Conservation (phyloP, 2,113 vertebrate species). For the Picathartes gymnocephalus region DNA sequence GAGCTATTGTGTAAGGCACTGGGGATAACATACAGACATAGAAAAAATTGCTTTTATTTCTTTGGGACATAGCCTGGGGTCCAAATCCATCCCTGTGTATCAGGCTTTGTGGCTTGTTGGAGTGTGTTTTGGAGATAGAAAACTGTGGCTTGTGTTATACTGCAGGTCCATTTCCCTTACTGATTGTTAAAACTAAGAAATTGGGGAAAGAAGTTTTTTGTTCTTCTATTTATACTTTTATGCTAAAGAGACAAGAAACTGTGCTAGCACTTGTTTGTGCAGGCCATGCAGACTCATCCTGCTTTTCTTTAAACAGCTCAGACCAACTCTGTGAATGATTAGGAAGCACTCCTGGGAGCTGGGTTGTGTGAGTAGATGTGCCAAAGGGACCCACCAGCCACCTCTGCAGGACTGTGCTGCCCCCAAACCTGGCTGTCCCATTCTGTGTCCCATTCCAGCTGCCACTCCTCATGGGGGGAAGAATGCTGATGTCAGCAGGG, state of each 20-base stretch:
- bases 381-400: not conserved
- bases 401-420: rapidly evolving
- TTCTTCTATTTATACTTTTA: not conserved
- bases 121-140: not conserved
- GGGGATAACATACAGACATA: not conserved
- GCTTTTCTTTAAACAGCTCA: not conserved
- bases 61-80: not conserved
- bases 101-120: not conserved
- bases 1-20: not conserved
- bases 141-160: not conserved
- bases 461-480: rapidly evolving
- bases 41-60: not conserved
- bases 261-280: not conserved
- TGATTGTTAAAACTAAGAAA: not conserved
- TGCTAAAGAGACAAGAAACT: not conserved
- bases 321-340: not conserved
- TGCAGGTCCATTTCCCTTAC: not conserved
- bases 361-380: rapidly evolving
- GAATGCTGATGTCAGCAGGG: not conserved
- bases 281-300: not conserved
- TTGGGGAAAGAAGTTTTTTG: not conserved
- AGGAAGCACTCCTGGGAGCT: not conserved
- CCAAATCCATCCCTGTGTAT: not conserved
- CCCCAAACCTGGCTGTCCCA: not conserved
- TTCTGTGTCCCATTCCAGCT: not conserved